Base-by-base conservation (phyloP, 2,888 invertebrate species). In the Aproaerema taeniolella region DNA sequence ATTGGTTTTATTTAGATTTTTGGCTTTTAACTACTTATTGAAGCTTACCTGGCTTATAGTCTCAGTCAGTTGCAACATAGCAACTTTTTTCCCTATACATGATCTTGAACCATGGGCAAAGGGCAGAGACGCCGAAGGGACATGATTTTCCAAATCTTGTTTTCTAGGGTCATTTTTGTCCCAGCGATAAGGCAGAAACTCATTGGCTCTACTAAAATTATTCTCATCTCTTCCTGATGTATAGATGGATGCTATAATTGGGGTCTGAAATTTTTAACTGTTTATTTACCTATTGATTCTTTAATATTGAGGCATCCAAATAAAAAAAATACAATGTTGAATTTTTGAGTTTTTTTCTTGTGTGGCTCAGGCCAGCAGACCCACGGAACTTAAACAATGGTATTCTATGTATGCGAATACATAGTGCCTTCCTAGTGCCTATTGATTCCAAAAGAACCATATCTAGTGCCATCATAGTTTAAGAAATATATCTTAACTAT, bases 71-170 rank as follows among this genome's bases (percentile, higher is more conserved):
- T 95, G 95, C 32, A 89, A 75, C 67, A 94, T 91, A 0, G 96
- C 95, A 48, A 96, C 87, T 63, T 92, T 93, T 58, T 89, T 90
- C 0, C 96, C 96, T 49, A 96, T 89, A 64, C 96, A 96, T 10
- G 95, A 93, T 45, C 96, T 89, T 13, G 90, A 89, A 0, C 96
- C 96, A 47, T 94, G 83, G 1, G 95, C 95, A 71, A 96, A 96
- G 3, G 96, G 96, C 38, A 96, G 58, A 39, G 91, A 91, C 5
- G 93, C 95, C 57, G 91, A 89, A 1, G 92, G 83, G 43, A 66
- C 61, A 58, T 91, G 89, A 40, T 81, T 74, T 1, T 82, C 78
- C 15, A 86, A 71, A 5, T 63, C 50, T 42, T 77, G 74, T 52
- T 61, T 76, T 20, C 85, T 78, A 6, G 68, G 56, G 41, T 89